Conservation (phyloP, 2,797 vertebrate species). For the Diglossa cyanea region DNA sequence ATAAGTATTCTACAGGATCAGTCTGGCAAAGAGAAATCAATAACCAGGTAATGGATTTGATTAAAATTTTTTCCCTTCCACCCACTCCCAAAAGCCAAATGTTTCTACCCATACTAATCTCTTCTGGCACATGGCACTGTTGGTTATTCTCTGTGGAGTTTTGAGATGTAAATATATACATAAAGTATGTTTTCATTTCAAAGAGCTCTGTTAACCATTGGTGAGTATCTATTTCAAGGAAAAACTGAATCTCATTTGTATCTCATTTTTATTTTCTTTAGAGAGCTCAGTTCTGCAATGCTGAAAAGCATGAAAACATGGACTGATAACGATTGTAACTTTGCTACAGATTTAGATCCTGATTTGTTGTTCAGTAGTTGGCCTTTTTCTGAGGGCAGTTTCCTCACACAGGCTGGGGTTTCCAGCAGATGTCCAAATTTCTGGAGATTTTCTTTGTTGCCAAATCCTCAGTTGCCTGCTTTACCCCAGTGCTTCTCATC, state of each 20-base stretch:
- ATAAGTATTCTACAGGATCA: constrained; percentile 73
- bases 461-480: not conserved
- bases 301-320: not conserved
- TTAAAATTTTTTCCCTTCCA: constrained; percentile 62
- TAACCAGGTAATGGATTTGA: constrained; percentile 76
- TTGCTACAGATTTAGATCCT: not conserved
- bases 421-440: not conserved
- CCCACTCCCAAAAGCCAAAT: constrained; percentile 47
- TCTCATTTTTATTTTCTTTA: not conserved
- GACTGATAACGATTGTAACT: not conserved
- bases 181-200: not conserved
- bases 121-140: not conserved
- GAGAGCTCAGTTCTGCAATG: not conserved
- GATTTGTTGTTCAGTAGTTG: not conserved
- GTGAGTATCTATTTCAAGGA: not conserved
- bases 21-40: constrained; percentile 74
- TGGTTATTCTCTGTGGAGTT: not conserved
- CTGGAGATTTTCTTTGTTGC: not conserved
- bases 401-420: not conserved
- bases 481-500: not conserved
- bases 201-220: not conserved
- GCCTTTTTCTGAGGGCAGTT: not conserved
- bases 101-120: constrained; percentile 55
- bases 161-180: not conserved
- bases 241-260: not conserved